These are phyloP conservation scores for Drosophila lini DNA, from an alignment of 1,140 invertebrate genomes.

Conservation along the genomic window DNA sequence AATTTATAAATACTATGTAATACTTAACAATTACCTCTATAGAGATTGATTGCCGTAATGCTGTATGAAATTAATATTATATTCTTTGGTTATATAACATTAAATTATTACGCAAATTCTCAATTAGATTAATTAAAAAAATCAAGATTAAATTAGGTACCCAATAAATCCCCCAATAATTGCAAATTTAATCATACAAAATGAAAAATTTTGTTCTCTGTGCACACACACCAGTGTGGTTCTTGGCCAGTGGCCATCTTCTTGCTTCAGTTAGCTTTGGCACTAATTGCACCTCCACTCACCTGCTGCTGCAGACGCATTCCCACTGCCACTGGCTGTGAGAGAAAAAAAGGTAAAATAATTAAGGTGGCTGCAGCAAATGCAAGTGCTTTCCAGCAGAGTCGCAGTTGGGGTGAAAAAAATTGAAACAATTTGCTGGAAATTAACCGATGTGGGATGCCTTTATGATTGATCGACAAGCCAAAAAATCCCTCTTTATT, in stretches of 20 bases:
- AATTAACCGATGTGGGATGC: slow-evolving; percentile 43
- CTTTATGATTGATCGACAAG: slow-evolving; percentile 61
- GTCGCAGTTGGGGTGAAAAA: slow-evolving; percentile 5
- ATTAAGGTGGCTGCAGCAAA: slow-evolving; percentile 25
- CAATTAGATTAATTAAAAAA: background rate
- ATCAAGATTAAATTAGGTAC: background rate
- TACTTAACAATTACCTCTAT: too few species aligned
- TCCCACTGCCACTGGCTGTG: slow-evolving; percentile 1
- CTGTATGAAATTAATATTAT: background rate
- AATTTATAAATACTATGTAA: too few species aligned
- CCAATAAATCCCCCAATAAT: background rate
- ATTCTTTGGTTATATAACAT: background rate
- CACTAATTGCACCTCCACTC: slow-evolving; percentile 68
- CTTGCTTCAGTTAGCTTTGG: slow-evolving; percentile 64
- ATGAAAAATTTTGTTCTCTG: background rate
- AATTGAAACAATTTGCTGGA: slow-evolving; percentile 31
- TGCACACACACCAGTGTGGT: slow-evolving; percentile 18
- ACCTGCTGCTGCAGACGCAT: slow-evolving; percentile 31
- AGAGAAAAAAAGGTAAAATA: slow-evolving; percentile 29
- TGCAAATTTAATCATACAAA: background rate
- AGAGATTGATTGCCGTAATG: too few species aligned
- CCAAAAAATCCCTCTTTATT: slow-evolving; percentile 47
- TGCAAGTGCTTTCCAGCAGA: slow-evolving; percentile 27
- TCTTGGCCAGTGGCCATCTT: slow-evolving; percentile 52
- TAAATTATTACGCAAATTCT: background rate